Percentiles rank a stretch among this genome's conserved stretches.
Evolutionary conservation across 2,797 vertebrate species (phyloP).

Genomic region (Petrocephalus schoutedeni): DNA sequence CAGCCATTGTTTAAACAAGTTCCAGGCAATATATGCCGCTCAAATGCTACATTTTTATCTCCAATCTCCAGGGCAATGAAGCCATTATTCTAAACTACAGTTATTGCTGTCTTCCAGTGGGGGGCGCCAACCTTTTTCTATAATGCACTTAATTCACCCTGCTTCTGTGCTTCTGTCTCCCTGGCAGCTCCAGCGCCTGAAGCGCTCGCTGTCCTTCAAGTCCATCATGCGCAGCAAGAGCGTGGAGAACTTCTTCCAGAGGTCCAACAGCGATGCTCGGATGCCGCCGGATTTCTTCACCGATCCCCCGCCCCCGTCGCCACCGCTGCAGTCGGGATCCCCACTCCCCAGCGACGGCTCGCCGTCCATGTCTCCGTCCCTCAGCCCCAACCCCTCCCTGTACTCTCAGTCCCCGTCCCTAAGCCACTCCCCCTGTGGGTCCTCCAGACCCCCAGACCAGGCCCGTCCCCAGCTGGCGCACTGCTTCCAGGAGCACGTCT

Average conservation of each 20-base stretch:
- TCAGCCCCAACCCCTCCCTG: conserved; percentile 59
- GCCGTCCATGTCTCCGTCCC: conserved; percentile 53
- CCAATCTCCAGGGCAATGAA: background rate
- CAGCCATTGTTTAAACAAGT: background rate
- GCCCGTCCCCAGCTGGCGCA: conserved; percentile 67
- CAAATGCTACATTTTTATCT: background rate
- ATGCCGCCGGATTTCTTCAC: conserved; percentile 72
- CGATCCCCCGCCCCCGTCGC: conserved; percentile 64
- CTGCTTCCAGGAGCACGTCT: conserved; percentile 81
- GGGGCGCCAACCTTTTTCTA: background rate
- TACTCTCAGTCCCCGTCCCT: conserved; percentile 53
- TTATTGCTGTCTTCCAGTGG: background rate
- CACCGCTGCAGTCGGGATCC: conserved; percentile 55
- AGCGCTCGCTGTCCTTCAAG: conserved; percentile 82
- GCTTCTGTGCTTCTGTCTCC: conserved; percentile 4
- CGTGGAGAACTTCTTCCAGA: conserved; percentile 84
- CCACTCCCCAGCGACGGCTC: conserved; percentile 54
- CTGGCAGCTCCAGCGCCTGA: conserved; percentile 75
- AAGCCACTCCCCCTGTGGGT: conserved; percentile 60
- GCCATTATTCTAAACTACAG: conserved; percentile 7
- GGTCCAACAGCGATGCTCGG: conserved; percentile 74
- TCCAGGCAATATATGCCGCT: background rate
- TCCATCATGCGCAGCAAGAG: conserved; percentile 86
- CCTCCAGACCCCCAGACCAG: conserved; percentile 48
- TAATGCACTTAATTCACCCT: background rate